Conservation (phyloP, 2,797 vertebrate species). For the Columba guinea region DNA sequence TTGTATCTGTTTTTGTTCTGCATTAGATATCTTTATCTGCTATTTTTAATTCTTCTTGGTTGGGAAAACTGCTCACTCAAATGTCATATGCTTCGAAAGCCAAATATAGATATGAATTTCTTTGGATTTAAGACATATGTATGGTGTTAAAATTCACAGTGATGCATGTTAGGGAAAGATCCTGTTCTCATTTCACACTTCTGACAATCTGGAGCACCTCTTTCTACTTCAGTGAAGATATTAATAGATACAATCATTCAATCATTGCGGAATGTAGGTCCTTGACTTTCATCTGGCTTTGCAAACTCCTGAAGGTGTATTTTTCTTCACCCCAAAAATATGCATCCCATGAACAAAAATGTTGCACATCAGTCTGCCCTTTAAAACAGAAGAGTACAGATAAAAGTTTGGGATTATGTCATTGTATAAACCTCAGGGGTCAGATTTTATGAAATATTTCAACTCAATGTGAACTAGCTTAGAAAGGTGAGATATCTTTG, state of each 20-base stretch:
- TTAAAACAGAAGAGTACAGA: neutral
- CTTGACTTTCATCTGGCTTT: neutral
- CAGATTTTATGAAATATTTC: neutral
- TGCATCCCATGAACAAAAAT: neutral
- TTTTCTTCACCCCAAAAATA: neutral
- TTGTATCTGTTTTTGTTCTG: slow-evolving; percentile 41
- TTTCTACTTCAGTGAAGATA: slow-evolving; percentile 4
- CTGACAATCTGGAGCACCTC: slow-evolving; percentile 55
- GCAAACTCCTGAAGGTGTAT: neutral
- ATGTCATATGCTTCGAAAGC: slow-evolving; percentile 53
- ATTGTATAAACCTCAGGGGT: neutral
- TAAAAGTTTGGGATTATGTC: neutral
- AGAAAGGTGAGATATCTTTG: neutral
- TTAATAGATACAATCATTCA: neutral
- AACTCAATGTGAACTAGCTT: neutral
- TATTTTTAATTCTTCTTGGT: slow-evolving; percentile 57
- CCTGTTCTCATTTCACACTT: slow-evolving; percentile 46
- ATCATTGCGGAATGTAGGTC: neutral
- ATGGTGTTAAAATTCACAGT: slow-evolving; percentile 61
- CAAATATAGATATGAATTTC: slow-evolving; percentile 57
- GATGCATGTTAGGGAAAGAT: slow-evolving; percentile 45
- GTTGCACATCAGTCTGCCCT: neutral
- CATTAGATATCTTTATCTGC: slow-evolving; percentile 29
- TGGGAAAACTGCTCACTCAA: slow-evolving; percentile 55
- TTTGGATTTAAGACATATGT: slow-evolving; percentile 54